Percentiles rank a stretch among this genome's conserved stretches.
Conservation (phyloP, 2,113 vertebrate species). For the Eulacestoma nigropectus region DNA sequence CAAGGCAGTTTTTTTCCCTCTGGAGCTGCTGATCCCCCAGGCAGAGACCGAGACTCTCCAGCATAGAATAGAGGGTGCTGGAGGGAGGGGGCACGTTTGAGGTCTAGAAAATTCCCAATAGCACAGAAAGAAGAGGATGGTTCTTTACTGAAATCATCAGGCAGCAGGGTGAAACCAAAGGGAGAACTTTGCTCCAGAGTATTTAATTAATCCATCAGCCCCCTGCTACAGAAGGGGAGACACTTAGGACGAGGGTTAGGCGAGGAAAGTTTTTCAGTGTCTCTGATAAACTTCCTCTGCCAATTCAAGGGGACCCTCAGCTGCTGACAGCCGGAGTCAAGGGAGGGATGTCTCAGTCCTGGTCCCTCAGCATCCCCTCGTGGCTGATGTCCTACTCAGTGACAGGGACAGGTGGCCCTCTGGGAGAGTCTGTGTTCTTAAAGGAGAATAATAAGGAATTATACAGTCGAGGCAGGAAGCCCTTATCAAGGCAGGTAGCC, state of each 20-base stretch:
- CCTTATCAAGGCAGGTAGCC: background rate
- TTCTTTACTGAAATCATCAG: background rate
- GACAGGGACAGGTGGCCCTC: background rate
- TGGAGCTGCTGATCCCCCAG: background rate
- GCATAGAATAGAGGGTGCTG: rapidly evolving
- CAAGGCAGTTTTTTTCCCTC: background rate
- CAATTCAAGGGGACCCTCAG: background rate
- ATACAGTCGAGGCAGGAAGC: background rate
- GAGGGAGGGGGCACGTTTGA: background rate
- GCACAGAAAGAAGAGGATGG: background rate
- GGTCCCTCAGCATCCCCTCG: background rate
- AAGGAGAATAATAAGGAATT: background rate
- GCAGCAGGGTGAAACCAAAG: background rate
- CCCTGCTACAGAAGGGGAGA: background rate
- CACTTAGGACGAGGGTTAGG: background rate
- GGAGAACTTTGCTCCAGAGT: background rate
- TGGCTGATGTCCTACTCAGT: background rate
- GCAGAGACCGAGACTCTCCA: background rate
- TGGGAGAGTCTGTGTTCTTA: background rate
- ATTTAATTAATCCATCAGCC: background rate
- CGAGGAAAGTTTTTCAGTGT: background rate
- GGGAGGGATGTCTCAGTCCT: background rate
- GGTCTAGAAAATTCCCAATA: background rate
- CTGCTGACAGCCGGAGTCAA: background rate
- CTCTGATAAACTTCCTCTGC: background rate